Base-by-base conservation (phyloP, 2,888 invertebrate genomes). In the Tipula vernalis region DNA sequence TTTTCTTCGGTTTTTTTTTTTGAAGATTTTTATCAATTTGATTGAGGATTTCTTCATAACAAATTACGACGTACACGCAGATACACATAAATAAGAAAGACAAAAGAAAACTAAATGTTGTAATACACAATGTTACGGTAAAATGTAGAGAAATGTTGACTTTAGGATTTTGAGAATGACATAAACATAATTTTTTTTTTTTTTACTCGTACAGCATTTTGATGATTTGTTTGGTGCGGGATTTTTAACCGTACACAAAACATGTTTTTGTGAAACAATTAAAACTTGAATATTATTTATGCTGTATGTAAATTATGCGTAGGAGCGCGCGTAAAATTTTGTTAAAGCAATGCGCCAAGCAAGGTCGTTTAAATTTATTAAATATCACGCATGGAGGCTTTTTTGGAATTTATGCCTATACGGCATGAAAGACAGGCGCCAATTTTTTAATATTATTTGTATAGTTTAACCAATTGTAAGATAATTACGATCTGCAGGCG, bases 31-130 rank as follows among this genome's bases (percentile, higher is more conserved):
- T 71, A 71, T 71, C 71, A 71, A 71, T 71, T 28, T 71, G 71
- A 71, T 71, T 71, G 71, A 71, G 71, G 71, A 71, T 71, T 71
- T 71, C 71, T 71, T 71, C 71, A 71, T 71, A 71, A 71, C 71
- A 71, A 71, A 71, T 71, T 71, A 71, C 71, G 71, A 71, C 71
- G 71, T 71, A 71, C 15, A 57, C 51, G 51, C 4, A 41, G 5
- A 10, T 41, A 41, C 41, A 41, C 3, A 41, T 2, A 10, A 8
- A 51, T 15, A 51, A n/a, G 51, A n/a, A 51, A 15, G 51, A 51
- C 51, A 57, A 15, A 57, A 57, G 15, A 57, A 57, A 57, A 57
- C 28, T 15, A 15, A 57, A 15, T 57, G 51, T 57, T 44, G 10
- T 51, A 2, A 39, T 3, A 39, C 39, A 6, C 39, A 28, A 28